Base-by-base conservation (phyloP, 2,113 vertebrate species). In the Scophthalmus maximus region DNA sequence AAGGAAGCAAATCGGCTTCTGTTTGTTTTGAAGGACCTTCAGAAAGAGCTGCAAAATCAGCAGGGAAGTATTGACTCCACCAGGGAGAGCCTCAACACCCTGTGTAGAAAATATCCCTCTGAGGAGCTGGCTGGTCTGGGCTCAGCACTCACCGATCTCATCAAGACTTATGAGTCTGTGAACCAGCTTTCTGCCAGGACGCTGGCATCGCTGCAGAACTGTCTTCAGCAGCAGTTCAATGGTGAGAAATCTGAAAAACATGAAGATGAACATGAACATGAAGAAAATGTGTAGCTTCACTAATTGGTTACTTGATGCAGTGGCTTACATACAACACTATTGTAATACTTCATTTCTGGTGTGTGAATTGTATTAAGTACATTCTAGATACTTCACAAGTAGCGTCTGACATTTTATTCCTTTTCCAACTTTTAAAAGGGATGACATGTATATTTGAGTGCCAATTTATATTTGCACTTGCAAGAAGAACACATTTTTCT, bases 71-170 rank as follows among this genome's bases (percentile, higher is more conserved):
- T 99, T 52, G 95, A 96, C 79, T 91, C 91, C 0, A 93, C 93
- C 8, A 93, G 93, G 49, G 97, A 99, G 89, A 95, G 86, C 25
- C 95, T 99, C 56, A 98, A 98, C 68, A 93, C 91, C 5, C 84
- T 99, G 49, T 99, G 97, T 61, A 94, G 98, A 34, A 97, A 95
- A 83, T 98, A 97, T 77, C 96, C 96, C 2, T 96, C 96, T 0
- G 89, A 87, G 17, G 97, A 98, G 76, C 80, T 99, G 87, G 95
- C 96, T 78, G 81, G 83, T 79, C 74, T 98, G 81, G 98, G 96
- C 5, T 85, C 89, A 27, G 92, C 93, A 3, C 87, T 99, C 81
- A 96, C 95, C 0, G 92, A 93, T 1, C 91, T 99, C 78, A 94
- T 95, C 72, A 98, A 96, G 85, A 96, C 95, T 7, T 95, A 98